These are phyloP conservation scores for Chamaetylas fuelleborni DNA, from an alignment of 2,113 vertebrate genomes.

Conservation along the genomic window DNA sequence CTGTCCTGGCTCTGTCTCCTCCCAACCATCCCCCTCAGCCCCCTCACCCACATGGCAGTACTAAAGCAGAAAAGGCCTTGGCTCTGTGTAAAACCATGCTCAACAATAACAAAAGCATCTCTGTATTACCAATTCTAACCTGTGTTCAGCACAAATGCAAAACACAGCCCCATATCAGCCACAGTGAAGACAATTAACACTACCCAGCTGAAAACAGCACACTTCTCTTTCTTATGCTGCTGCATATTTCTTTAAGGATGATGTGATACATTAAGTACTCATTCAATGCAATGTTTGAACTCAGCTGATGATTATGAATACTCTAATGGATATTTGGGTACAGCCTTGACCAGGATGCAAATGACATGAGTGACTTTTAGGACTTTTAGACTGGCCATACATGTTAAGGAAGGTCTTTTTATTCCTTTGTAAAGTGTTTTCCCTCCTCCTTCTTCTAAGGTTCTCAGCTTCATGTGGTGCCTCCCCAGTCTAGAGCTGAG, in stretches of 20 bases:
- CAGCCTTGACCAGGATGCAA: background rate
- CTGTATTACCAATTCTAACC: background rate
- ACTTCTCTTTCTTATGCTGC: background rate
- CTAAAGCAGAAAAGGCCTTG: background rate
- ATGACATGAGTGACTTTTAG: background rate
- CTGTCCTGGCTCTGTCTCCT: background rate
- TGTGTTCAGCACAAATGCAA: background rate
- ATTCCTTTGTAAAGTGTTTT: background rate
- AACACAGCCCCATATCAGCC: background rate
- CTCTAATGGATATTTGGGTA: background rate
- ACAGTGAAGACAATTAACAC: background rate
- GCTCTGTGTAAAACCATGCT: background rate
- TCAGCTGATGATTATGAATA: background rate
- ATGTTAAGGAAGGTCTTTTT: accelerated
- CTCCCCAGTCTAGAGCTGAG: background rate
- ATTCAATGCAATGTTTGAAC: background rate
- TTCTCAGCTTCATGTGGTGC: background rate
- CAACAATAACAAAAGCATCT: background rate
- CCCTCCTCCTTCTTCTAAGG: background rate
- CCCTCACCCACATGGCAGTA: too few species aligned
- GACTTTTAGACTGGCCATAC: background rate
- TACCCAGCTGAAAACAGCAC: background rate
- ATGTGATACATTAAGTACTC: background rate
- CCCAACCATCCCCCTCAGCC: accelerated
- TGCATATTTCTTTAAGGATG: background rate